A percentile compares a stretch with the other conserved stretches of the same genome.
Conservation (phyloP, 2,113 vertebrate genomes). For the Thryonomys swinderianus region DNA sequence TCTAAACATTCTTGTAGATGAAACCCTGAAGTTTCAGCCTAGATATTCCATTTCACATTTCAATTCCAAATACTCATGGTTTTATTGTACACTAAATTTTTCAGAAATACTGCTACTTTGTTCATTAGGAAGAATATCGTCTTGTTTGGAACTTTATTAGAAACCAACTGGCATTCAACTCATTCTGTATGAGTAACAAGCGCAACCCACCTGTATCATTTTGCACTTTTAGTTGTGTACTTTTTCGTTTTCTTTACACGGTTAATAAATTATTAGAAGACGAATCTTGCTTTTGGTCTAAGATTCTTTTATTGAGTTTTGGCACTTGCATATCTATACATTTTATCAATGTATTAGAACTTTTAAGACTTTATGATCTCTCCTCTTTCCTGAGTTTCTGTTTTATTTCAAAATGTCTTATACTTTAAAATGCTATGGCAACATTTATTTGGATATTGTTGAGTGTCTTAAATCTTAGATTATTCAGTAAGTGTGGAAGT, state of each 20-base stretch:
- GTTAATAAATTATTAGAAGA: constrained; percentile 39
- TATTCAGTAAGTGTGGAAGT: constrained; percentile 43
- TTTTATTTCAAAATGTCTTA: background rate
- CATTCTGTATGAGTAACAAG: background rate
- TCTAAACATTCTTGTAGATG: background rate
- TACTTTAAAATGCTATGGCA: background rate
- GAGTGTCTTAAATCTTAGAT: background rate
- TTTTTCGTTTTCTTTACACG: background rate
- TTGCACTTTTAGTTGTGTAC: background rate
- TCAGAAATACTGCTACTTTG: background rate
- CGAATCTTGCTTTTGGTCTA: background rate
- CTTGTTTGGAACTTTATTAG: background rate
- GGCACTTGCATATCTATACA: background rate
- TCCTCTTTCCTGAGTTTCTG: background rate
- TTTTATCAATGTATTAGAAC: background rate
- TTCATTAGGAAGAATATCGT: background rate
- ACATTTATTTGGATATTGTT: constrained; percentile 5
- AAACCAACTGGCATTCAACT: background rate
- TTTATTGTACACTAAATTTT: constrained; percentile 3
- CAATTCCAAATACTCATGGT: background rate
- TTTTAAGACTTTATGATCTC: background rate
- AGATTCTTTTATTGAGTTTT: background rate
- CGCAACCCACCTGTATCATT: background rate
- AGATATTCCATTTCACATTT: constrained; percentile 2
- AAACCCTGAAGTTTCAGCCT: constrained; percentile 5